A percentile compares a stretch with the other conserved stretches of the same genome.
phyloP scores from a whole-genome alignment of 2,113 vertebrate genomes.

The Ceratotherium simum region DNA sequence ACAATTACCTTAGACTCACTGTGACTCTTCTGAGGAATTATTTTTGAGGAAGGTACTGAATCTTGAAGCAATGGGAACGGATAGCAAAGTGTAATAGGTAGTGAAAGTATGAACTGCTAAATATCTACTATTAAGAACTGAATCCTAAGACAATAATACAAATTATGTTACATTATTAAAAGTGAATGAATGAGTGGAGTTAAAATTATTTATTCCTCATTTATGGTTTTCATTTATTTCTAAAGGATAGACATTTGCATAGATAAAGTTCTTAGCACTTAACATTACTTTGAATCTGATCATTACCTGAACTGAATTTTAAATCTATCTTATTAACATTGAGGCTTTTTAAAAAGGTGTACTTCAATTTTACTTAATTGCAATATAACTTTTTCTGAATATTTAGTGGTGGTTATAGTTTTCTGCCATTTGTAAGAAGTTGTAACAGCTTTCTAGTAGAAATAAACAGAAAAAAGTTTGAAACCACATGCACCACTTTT shows the following conservation, averaged over 20 bases:
- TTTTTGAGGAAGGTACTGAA: background rate
- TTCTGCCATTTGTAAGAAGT: background rate
- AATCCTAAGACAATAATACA: conserved; percentile 43
- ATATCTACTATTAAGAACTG: background rate
- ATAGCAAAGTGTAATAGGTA: background rate
- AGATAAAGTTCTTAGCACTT: background rate
- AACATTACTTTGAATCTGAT: conserved; percentile 36
- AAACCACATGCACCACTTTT: background rate
- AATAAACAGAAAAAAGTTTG: background rate
- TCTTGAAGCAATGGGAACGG: background rate
- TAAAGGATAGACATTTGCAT: conserved; percentile 21
- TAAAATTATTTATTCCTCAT: conserved; percentile 55
- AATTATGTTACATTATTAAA: conserved; percentile 28
- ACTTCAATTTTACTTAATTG: conserved; percentile 35
- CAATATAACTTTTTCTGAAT: background rate
- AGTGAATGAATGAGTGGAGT: background rate
- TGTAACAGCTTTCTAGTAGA: background rate
- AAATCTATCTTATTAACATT: background rate
- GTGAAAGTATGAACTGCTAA: background rate
- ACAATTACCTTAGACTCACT: conserved; percentile 11
- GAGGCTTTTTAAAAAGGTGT: background rate
- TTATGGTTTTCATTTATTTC: conserved; percentile 6
- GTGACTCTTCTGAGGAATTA: conserved; percentile 8
- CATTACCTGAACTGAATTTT: background rate
- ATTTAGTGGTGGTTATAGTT: background rate